Conservation (phyloP, 2,797 vertebrate species). For the Cossypha dichroa region DNA sequence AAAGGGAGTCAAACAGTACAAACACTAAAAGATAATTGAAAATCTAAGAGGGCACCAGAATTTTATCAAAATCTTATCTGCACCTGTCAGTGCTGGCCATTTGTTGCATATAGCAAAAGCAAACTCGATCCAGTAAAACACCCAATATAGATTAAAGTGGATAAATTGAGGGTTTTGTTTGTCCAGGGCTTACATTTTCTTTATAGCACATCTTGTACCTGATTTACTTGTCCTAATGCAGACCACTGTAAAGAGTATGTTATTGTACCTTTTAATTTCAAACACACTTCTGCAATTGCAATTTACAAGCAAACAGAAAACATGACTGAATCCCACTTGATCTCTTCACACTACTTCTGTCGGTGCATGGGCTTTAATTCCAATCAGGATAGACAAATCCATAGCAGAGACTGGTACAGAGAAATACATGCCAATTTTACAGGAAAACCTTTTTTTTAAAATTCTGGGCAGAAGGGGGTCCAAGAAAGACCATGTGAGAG, state of each 20-base stretch:
- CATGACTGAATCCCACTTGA: constrained; percentile 7
- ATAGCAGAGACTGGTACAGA: neutral
- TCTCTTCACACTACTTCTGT: neutral
- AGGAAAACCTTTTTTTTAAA: neutral
- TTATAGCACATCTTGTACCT: neutral
- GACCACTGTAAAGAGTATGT: neutral
- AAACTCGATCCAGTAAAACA: neutral
- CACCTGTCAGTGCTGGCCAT: neutral
- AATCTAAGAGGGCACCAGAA: neutral
- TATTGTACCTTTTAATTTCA: constrained; percentile 55
- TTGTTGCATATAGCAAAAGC: neutral
- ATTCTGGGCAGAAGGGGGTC: neutral
- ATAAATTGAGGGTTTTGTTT: neutral
- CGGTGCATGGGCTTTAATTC: neutral
- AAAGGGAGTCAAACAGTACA: neutral
- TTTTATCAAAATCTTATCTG: neutral
- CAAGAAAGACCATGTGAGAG: neutral
- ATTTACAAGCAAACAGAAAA: constrained; percentile 11
- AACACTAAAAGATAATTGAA: neutral
- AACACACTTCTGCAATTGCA: neutral
- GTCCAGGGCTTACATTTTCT: neutral
- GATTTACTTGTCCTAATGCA: neutral
- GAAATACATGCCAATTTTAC: neutral
- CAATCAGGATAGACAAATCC: constrained; percentile 5
- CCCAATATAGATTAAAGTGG: neutral